phyloP scores from a whole-genome alignment of 2,888 invertebrate genomes.

The Nephrotoma appendiculata region DNA sequence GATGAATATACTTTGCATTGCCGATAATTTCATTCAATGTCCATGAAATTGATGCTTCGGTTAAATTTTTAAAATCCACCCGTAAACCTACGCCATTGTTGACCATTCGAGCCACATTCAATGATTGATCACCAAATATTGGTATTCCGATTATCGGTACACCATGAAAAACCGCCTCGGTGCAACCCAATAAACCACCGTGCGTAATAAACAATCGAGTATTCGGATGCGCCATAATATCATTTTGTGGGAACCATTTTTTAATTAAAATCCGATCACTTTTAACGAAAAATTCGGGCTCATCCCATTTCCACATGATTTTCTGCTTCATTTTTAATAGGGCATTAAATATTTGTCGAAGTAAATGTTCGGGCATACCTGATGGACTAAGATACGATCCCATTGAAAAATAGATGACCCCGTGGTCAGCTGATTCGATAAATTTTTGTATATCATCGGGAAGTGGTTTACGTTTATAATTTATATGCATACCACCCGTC shows the following conservation, averaged over 20 bases:
- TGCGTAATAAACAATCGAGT: constrained; percentile 37
- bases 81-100: constrained; percentile 16
- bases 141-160: constrained; percentile 33
- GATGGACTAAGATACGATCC: constrained; percentile 30
- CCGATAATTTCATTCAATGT: constrained; percentile 16
- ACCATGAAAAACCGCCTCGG: constrained; percentile 32
- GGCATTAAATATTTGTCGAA: constrained; percentile 3
- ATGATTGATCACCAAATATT: constrained; percentile 26
- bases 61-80: constrained; percentile 16
- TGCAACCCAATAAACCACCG: constrained; percentile 35
- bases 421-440: constrained; percentile 29
- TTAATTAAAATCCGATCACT: constrained; percentile 22
- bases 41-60: constrained; percentile 13
- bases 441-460: constrained; percentile 27
- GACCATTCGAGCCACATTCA: constrained; percentile 17
- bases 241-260: constrained; percentile 29
- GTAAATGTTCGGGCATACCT: constrained; percentile 16
- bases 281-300: constrained; percentile 4
- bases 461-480: constrained; percentile 21
- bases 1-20: constrained; percentile 18
- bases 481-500: constrained; percentile 30
- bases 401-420: constrained; percentile 35
- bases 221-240: constrained; percentile 32
- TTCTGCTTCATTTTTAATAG: constrained; percentile 10
- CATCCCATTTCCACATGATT: constrained; percentile 10